A percentile compares a stretch with the other conserved stretches of the same genome.
Conservation (phyloP, 1,140 invertebrate genomes). For the Mycetomoellerius zeteki region DNA sequence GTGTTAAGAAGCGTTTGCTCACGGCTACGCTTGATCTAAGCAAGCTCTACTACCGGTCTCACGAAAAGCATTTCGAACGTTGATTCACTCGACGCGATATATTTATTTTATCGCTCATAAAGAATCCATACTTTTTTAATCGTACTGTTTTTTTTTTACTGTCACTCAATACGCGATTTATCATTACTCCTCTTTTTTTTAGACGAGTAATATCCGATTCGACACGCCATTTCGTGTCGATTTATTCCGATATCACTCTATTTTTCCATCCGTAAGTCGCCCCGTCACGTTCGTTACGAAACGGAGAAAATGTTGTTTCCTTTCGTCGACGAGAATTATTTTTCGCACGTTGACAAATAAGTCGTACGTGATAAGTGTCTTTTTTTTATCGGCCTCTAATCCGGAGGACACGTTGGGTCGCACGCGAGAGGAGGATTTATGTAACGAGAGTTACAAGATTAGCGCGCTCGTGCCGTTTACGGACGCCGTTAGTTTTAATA, state of each 20-base stretch:
- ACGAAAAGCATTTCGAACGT: slow-evolving; percentile 13
- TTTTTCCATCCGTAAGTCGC: slow-evolving; percentile 20
- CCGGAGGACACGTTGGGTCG: slow-evolving; percentile 31
- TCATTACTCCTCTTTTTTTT: background rate
- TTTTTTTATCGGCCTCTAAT: slow-evolving; percentile 33
- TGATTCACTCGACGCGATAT: background rate
- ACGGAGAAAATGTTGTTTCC: slow-evolving; percentile 13
- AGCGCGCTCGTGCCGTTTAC: slow-evolving; percentile 9
- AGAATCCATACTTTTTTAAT: background rate
- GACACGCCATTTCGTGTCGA: background rate
- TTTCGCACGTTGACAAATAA: slow-evolving; percentile 40
- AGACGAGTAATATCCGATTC: background rate
- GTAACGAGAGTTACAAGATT: slow-evolving; percentile 43
- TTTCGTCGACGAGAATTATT: slow-evolving; percentile 20
- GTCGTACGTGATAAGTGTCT: background rate
- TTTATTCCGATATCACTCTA: slow-evolving; percentile 15
- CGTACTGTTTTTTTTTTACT: background rate
- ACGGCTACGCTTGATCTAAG: background rate
- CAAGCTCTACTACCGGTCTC: background rate
- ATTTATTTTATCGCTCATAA: slow-evolving; percentile 2
- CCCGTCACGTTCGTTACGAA: slow-evolving; percentile 32
- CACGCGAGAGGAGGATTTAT: slow-evolving; percentile 45
- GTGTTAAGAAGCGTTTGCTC: slow-evolving; percentile 15
- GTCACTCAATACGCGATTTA: background rate
- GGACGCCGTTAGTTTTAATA: slow-evolving; percentile 36